These are phyloP conservation scores for Tenthredo livida DNA, from an alignment of 2,888 invertebrate species.

Conservation along the genomic window DNA sequence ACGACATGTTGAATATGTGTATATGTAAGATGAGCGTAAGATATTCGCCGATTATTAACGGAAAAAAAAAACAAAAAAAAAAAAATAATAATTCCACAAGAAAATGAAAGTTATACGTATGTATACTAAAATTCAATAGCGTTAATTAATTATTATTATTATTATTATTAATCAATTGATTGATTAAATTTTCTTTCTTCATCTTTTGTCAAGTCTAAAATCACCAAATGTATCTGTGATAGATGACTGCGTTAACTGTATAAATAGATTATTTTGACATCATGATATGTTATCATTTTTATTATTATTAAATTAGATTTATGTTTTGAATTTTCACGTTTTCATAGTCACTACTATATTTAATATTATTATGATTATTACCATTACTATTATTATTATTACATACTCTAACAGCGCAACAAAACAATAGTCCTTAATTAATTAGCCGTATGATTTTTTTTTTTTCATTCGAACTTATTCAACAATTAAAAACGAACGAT, in stretches of 20 bases:
- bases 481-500: neutral
- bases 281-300: constrained; percentile 32
- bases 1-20: neutral
- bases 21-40: constrained; percentile 2
- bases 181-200: neutral
- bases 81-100: too few species aligned
- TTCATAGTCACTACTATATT: constrained; percentile 33
- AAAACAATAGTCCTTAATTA: constrained; percentile 37
- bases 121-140: constrained; percentile 7
- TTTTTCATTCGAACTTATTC: constrained; percentile 4
- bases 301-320: neutral
- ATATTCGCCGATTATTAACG: neutral
- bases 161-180: neutral
- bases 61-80: neutral
- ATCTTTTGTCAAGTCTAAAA: constrained; percentile 21
- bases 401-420: constrained; percentile 30
- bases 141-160: neutral
- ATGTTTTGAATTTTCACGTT: constrained; percentile 34
- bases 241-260: constrained; percentile 46
- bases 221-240: constrained; percentile 50
- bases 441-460: constrained; percentile 10
- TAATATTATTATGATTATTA: constrained; percentile 18
- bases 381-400: neutral
- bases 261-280: constrained; percentile 40
- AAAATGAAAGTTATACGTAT: neutral